These are phyloP conservation scores for Anthoptus insignis DNA, from an alignment of 2,888 invertebrate genomes.

Conservation along the genomic window DNA sequence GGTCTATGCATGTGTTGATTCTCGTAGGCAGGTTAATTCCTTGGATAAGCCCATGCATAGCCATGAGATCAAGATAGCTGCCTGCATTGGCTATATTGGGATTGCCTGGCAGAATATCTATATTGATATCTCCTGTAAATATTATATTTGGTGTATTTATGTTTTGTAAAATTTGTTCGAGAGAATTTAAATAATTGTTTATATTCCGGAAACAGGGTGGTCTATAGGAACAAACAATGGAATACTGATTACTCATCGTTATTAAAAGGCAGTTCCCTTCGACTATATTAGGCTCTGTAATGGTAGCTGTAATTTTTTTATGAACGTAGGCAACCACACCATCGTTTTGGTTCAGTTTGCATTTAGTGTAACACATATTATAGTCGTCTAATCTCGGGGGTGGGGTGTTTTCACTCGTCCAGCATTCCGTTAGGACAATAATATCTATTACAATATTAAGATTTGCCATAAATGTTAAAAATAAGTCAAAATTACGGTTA, in stretches of 20 bases:
- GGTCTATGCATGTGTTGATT: conserved; percentile 27
- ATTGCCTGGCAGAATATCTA: background rate
- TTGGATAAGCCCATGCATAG: conserved; percentile 22
- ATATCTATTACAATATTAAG: background rate
- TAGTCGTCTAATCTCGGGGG: background rate
- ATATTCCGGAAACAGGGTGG: background rate
- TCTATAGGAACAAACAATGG: background rate
- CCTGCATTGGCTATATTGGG: background rate
- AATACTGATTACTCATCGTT: background rate
- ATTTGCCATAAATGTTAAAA: background rate
- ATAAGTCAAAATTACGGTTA: background rate
- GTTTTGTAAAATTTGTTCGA: background rate
- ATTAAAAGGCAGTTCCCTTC: background rate
- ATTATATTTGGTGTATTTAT: background rate
- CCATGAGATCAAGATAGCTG: background rate
- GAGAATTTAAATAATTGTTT: background rate
- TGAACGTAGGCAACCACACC: conserved; percentile 1
- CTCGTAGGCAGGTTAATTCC: conserved; percentile 25
- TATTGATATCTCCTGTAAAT: background rate
- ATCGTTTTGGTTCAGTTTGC: background rate
- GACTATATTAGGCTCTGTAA: background rate
- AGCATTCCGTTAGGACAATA: conserved; percentile 4
- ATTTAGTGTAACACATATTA: background rate
- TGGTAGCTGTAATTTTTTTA: background rate
- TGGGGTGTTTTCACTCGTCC: background rate